Evolutionary conservation across 2,888 invertebrate species (phyloP), one percentile per base, ranked within the genome.

Genomic region (Pilophorus perplexus): DNA sequence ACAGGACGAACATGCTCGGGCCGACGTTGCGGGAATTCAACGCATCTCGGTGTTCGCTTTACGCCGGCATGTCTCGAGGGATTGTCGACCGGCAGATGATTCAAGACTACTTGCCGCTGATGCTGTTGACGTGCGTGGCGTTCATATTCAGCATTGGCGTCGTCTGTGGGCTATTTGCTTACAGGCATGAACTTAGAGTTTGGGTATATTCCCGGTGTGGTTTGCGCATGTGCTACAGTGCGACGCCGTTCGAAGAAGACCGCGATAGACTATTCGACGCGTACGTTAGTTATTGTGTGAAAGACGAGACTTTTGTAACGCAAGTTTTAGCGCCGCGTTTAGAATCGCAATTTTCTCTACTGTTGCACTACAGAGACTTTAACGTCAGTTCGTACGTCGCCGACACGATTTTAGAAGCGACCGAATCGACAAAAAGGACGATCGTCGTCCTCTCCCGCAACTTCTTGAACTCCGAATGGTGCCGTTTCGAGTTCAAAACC

Each of bases 391-490:
- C 90, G 62, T 93, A 89, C 77, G 89, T 95, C 16, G 89, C 91
- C 12, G 95, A 96, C 76, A 93, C 94, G 54, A 90, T 97, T 67
- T 87, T 92, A 73, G 90, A 92, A 77, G 93, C 94, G 1, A 92
- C 94, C 20, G 93, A 94, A 76, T 88, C 90, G 62, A 92, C 93
- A 52, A 86, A 91, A 73, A 84, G 93, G 73, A 92, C 93, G 42
- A 88, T 97, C 69, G 84, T 96, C 72, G 89, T 96, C 68, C 79
- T 97, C 67, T 93, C 94, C 16, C 90, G 90, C 78, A 91, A 92
- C 80, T 97, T 96, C 79, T 83, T 96, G 70, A 89, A 91, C 79
- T 92, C 92, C 78, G 95, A 96, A 80, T 97, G 96, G 96, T 88
- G 90, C 74, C 84, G 90, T 72, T 91, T 93, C 77, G 96, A 97